These are phyloP conservation scores for Moxostoma hubbsi DNA, from an alignment of 2,797 vertebrate species.

Conservation along the genomic window DNA sequence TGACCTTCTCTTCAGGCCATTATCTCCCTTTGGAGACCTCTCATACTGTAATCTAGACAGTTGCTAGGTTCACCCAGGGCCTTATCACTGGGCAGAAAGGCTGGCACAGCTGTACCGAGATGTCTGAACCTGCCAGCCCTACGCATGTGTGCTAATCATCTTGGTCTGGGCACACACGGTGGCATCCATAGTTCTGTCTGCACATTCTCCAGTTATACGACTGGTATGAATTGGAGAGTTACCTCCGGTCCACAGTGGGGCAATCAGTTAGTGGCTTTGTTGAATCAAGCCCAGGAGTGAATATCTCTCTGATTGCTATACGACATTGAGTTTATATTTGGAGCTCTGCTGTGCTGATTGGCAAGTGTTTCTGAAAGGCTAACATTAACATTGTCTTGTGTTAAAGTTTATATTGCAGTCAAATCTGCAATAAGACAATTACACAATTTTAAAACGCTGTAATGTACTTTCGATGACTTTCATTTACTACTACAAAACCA, in stretches of 20 bases:
- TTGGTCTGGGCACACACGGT: slow-evolving; percentile 4
- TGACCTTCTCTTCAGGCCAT: slow-evolving; percentile 1
- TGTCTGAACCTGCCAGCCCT: no score
- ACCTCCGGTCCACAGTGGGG: background rate
- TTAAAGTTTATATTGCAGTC: background rate
- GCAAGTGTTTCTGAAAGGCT: slow-evolving; percentile 1
- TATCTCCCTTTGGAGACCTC: background rate
- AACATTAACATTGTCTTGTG: background rate
- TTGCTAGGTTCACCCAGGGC: slow-evolving; percentile 36
- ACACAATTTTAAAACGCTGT: background rate
- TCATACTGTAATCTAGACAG: slow-evolving; percentile 24
- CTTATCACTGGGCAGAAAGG: slow-evolving; percentile 39
- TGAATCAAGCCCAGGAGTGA: background rate
- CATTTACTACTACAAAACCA: no score
- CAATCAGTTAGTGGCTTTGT: background rate
- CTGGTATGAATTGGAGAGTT: background rate
- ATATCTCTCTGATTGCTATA: slow-evolving; percentile 11
- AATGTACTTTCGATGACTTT: no score
- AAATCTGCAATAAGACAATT: background rate
- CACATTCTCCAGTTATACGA: slow-evolving; percentile 8
- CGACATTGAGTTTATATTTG: slow-evolving; percentile 9
- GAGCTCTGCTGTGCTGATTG: background rate
- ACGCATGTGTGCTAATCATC: slow-evolving; percentile 7
- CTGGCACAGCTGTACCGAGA: background rate
- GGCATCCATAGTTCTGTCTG: slow-evolving; percentile 15